Evolutionary conservation across 2,113 vertebrate species (phyloP), one percentile per base, ranked within the genome.

Genomic region (Paedocypris sp.): DNA sequence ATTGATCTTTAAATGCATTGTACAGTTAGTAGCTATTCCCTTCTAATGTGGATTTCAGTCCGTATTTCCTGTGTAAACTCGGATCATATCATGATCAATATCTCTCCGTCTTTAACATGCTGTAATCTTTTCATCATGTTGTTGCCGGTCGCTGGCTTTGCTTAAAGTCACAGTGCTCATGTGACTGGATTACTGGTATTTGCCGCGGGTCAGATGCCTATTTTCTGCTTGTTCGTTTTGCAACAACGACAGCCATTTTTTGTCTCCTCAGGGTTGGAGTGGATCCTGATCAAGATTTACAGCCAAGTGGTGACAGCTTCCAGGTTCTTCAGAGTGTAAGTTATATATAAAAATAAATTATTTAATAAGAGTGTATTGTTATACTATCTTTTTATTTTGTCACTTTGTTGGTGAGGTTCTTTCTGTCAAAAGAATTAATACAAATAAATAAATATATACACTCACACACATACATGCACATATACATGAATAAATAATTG

Each of bases 321-420:
- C 93, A 96, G 87, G 93, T 97, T 73, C 83, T 98, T 61, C 95
- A 97, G 80, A 89, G 86, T 80, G 95, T 98, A 85, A 96, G 94
- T 82, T 42, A n/a, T n/a, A n/a, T n/a, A n/a, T n/a, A n/a, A n/a
- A n/a, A n/a, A n/a, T n/a, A n/a, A n/a, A n/a, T n/a, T n/a, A n/a
- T n/a, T n/a, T n/a, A n/a, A n/a, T n/a, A n/a, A n/a, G n/a, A n/a
- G n/a, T n/a, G n/a, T n/a, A n/a, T n/a, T n/a, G n/a, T n/a, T n/a
- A n/a, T n/a, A n/a, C n/a, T n/a, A n/a, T n/a, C n/a, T n/a, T n/a
- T n/a, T n/a, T n/a, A n/a, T n/a, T n/a, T n/a, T n/a, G n/a, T n/a
- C n/a, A n/a, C n/a, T n/a, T n/a, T n/a, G n/a, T n/a, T n/a, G n/a
- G n/a, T n/a, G n/a, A n/a, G n/a, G n/a, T n/a, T n/a, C n/a, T n/a